Percentiles rank a stretch among this genome's conserved stretches.
Evolutionary conservation across 2,113 vertebrate genomes (phyloP).

Genomic region (Phoxinus phoxinus): DNA sequence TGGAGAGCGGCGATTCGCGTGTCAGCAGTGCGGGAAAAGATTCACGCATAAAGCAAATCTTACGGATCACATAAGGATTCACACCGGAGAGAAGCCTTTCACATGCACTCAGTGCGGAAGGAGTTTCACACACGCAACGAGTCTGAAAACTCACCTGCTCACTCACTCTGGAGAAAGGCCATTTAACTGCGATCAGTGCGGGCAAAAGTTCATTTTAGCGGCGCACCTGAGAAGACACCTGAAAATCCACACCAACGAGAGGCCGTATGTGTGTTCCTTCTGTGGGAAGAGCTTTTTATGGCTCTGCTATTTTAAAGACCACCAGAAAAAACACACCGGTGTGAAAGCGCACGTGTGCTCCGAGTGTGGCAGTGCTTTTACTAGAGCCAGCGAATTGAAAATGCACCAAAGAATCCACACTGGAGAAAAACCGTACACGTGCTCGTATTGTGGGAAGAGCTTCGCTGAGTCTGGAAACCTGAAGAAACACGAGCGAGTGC

Average conservation of each 20-base stretch:
- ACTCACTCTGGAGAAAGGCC: conserved; percentile 10
- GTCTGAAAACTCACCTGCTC: not conserved
- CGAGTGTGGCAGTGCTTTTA: conserved; percentile 1
- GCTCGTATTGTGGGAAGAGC: not conserved
- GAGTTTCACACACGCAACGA: conserved; percentile 1
- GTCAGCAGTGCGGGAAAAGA: conserved; percentile 5
- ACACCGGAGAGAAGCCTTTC: conserved; percentile 13
- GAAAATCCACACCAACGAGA: conserved; percentile 2
- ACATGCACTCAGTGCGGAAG: not conserved
- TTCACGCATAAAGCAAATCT: conserved; percentile 23
- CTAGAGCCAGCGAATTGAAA: conserved; percentile 3
- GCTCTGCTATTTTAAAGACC: conserved; percentile 11
- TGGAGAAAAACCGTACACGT: not conserved
- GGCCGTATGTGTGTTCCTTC: not conserved
- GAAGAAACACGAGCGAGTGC: conserved; percentile 2
- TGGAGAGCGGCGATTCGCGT: not conserved
- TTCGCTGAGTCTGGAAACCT: conserved; percentile 13
- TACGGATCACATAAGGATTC: not conserved
- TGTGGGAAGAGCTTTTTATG: conserved; percentile 21
- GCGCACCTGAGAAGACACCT: conserved; percentile 13
- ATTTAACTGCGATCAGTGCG: not conserved
- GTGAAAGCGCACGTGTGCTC: not conserved
- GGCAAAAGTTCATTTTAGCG: not conserved
- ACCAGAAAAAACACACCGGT: conserved; percentile 8
- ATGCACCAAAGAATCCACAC: conserved; percentile 4